Base-by-base conservation (phyloP, 2,888 invertebrate species). In the Lissocephala sabroskyi region DNA sequence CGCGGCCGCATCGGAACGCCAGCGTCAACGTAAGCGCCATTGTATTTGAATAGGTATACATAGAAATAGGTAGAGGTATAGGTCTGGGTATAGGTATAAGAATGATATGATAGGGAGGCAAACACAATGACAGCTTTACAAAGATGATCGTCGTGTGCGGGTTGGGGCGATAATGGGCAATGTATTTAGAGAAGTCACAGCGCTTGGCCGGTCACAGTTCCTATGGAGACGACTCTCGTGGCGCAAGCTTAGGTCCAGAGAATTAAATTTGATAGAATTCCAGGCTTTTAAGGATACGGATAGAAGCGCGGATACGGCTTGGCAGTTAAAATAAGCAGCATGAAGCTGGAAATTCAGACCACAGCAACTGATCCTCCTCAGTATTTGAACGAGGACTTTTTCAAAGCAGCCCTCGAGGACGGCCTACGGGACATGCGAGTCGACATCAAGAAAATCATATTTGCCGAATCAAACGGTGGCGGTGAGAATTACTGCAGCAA, bases 401-500 rank as follows among this genome's bases (percentile, higher is more conserved):
- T 84, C 44, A 81, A 74, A 65, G 67, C 70, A 2, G 82, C 82
- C 0, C 49, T 84, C 7, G 80, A 81, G 58, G 79, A 82, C 57
- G 83, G 83, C 0, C 57, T 84, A 5, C 64, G 80, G 6, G 79
- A 76, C 16, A 77, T 73, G 65, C 63, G 73, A 1, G 74, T 84
- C 26, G 74, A 79, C 43, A 79, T 84, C 18, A 79, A 77, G 23
- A 73, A 77, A 49, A 77, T 84, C 10, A 59, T 65, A 23, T 79
- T 83, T 37, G 62, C 71, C 32, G 77, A 79, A 26, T 70, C 80
- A 1, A 78, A 62, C 39, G 75, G 77, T 6, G 80, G 79, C 1
- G 84, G 84, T 10, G 84, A 84, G 45, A 84, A 84, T 40, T 84
- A 84, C 43, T 79, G 82, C 54, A 84, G 84, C 35, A 79, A 80